Evolutionary conservation across 2,888 invertebrate genomes (phyloP), one percentile per base, ranked within the genome.

Genomic region (Andricus quercusramuli): DNA sequence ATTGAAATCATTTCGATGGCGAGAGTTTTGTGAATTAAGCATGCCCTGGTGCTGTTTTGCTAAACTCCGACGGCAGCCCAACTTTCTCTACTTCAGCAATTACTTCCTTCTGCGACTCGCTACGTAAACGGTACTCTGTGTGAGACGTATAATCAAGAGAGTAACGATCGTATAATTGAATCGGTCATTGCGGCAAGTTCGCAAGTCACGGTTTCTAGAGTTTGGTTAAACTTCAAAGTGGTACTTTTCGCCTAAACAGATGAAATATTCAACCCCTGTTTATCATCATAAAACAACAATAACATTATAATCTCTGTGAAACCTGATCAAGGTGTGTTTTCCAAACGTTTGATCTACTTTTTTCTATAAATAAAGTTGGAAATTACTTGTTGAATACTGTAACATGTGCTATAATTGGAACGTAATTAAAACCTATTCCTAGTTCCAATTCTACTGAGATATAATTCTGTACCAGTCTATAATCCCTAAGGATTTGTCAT

Each of bases 401-500:
- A 47, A 47, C 17, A 59, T 11, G 22, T 59, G 11, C 3, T 59
- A 9, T 22, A 59, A n/a, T 11, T n/a, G 3, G n/a, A n/a, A 56
- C n/a, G 9, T 9, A 56, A 59, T 59, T 59, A 8, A 59, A 59
- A 59, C 22, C 22, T 51, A 70, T 70, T 70, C 29, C 25, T 51
- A 51, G 47, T 51, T 70, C 1, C 47, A 29, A 11, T 70, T 51
- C n/a, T 70, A 47, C 15, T 80, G 79, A 77, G 32, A 6, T 67
- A 47, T 29, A 83, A 84, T 82, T 70, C 51, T 11, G n/a, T 29
- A 15, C n/a, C 85, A 85, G 85, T 86, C 89, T 88, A 89, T 92
- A 91, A 92, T 92, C 91, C 91, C 91, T 82, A 88, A 88, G 91
- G 92, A 91, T 92, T 91, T 91, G 91, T 90, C 89, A 89, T 90